Conservation (phyloP, 2,797 vertebrate species). For the Eulemur rubriventer region DNA sequence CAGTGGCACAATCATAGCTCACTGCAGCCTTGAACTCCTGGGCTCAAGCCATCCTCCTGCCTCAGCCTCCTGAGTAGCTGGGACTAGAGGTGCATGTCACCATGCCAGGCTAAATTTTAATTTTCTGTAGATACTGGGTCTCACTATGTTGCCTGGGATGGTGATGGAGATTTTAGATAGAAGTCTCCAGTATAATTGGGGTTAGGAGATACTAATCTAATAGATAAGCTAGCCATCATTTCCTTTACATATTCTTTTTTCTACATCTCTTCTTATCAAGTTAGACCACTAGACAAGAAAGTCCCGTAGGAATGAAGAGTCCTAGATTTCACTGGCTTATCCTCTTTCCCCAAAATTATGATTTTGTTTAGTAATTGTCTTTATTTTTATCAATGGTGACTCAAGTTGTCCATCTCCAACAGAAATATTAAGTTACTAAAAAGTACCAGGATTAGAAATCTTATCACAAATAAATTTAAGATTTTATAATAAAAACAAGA, state of each 20-base stretch:
- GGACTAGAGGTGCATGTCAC: background rate
- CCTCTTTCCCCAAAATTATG: background rate
- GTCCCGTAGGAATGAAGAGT: background rate
- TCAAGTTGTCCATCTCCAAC: background rate
- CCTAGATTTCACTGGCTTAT: background rate
- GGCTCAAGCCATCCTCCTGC: background rate
- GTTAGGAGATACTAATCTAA: background rate
- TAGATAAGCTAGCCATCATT: background rate
- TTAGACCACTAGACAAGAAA: background rate
- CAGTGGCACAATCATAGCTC: background rate
- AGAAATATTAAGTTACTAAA: conserved; percentile 25
- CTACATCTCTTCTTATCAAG: background rate
- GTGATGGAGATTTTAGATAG: background rate
- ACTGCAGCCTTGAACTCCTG: background rate
- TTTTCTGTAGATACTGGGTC: background rate
- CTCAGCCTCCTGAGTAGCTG: background rate
- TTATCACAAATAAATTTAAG: background rate
- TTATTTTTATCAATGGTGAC: background rate
- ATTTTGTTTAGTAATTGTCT: background rate
- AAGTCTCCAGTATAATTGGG: background rate
- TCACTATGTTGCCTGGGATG: background rate
- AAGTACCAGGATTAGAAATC: background rate
- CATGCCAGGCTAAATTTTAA: background rate
- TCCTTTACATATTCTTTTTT: background rate
- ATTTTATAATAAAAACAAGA: background rate